These are phyloP conservation scores for Tenebrosternarchus preto DNA, from an alignment of 2,113 vertebrate genomes.

Conservation along the genomic window DNA sequence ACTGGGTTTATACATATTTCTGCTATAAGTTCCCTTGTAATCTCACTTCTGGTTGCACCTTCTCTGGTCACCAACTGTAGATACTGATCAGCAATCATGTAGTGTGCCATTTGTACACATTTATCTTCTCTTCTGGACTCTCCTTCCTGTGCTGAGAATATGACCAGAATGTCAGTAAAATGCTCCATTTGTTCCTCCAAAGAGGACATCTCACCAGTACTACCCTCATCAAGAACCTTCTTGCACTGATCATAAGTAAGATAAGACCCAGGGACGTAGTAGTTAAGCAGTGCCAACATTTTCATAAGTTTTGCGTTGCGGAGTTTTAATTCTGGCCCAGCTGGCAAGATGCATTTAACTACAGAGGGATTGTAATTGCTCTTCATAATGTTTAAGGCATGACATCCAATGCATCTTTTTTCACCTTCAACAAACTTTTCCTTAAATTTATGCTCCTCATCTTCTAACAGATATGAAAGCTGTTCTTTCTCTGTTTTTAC, in stretches of 20 bases:
- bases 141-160: slow-evolving; percentile 25
- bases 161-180: slow-evolving; percentile 36
- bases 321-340: not conserved
- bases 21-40: not conserved
- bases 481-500: not conserved
- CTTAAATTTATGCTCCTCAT: not conserved
- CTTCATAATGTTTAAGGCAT: slow-evolving; percentile 61
- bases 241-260: slow-evolving; percentile 55
- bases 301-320: slow-evolving; percentile 52
- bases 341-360: rapidly evolving
- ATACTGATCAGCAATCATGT: slow-evolving; percentile 31
- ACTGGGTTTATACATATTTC: not conserved
- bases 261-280: slow-evolving; percentile 51
- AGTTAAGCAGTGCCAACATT: slow-evolving; percentile 53
- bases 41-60: slow-evolving; percentile 51
- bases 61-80: not conserved
- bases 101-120: slow-evolving; percentile 52
- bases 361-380: slow-evolving; percentile 16
- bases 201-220: not conserved
- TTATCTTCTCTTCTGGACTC: not conserved
- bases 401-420: not conserved
- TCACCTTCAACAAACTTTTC: not conserved
- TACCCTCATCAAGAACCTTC: slow-evolving; percentile 45
- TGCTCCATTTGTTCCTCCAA: slow-evolving; percentile 55
- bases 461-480: not conserved